Conservation (phyloP, 2,888 invertebrate genomes). For the Eristalis arbustorum region DNA sequence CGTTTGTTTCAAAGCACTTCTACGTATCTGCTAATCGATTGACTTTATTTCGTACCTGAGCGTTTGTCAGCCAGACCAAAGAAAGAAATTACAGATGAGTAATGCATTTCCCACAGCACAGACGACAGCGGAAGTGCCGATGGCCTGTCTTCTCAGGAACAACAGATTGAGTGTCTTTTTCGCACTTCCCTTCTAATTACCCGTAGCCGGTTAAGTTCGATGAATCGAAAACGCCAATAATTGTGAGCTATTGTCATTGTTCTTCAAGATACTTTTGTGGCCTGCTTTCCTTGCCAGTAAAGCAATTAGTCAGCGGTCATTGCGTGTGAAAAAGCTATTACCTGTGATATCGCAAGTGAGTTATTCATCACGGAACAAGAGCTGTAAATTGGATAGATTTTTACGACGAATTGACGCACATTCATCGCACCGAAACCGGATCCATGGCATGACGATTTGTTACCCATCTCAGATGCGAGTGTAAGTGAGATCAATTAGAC, state of each 20-base stretch:
- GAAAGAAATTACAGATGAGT: conserved; percentile 8
- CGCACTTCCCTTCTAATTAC: conserved; percentile 21
- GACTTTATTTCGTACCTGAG: conserved; percentile 9
- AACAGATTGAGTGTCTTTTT: background rate
- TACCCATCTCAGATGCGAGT: background rate
- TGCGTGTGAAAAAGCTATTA: background rate
- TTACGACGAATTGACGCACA: background rate
- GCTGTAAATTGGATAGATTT: background rate
- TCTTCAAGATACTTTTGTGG: background rate
- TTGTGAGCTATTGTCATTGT: background rate
- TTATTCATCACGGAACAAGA: background rate
- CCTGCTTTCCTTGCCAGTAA: background rate
- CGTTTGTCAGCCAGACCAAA: background rate
- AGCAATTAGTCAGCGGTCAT: background rate
- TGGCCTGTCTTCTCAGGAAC: background rate
- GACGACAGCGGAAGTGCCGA: conserved; percentile 9
- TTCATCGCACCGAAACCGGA: background rate
- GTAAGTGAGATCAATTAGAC: too few relatives aligned
- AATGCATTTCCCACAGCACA: background rate
- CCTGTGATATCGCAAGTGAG: background rate
- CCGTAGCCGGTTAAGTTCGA: background rate
- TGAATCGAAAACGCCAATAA: background rate
- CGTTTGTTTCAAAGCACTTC: background rate
- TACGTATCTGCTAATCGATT: conserved; percentile 8
- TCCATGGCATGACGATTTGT: background rate